These are phyloP conservation scores for Eupleurogrammus muticus DNA, from an alignment of 2,797 vertebrate genomes.

Conservation along the genomic window DNA sequence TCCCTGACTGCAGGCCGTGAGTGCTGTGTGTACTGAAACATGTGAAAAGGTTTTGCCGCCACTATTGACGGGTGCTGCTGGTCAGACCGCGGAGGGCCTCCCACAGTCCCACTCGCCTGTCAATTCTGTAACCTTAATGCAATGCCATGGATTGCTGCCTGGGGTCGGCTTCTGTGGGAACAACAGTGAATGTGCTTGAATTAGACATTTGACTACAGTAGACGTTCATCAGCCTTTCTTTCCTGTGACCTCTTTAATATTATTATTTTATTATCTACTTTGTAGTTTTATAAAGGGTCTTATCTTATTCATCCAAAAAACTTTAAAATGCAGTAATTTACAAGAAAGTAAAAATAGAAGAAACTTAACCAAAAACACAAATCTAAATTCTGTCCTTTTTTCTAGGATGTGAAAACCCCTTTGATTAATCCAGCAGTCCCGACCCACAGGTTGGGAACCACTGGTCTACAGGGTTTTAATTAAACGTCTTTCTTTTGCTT, in stretches of 20 bases:
- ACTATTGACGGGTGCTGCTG: constrained; percentile 67
- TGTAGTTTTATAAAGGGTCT: no score
- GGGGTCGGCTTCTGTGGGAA: constrained; percentile 56
- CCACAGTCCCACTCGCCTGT: constrained; percentile 59
- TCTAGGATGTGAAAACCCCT: no score
- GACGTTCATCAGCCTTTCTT: no score
- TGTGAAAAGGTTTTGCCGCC: constrained; percentile 63
- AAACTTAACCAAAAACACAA: no score
- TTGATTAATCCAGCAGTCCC: no score
- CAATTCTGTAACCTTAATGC: constrained; percentile 70
- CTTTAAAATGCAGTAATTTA: no score
- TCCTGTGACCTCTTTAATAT: no score
- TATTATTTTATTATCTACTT: no score
- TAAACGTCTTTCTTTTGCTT: neutral
- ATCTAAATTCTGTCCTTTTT: no score
- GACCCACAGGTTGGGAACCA: neutral
- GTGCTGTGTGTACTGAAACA: constrained; percentile 53
- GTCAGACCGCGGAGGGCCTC: constrained; percentile 59
- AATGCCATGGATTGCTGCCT: constrained; percentile 75
- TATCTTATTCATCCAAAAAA: no score
- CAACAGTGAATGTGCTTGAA: constrained; percentile 19
- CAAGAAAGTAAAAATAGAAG: no score
- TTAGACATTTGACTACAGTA: constrained; percentile 32
- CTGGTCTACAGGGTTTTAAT: neutral
- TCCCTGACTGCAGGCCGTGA: constrained; percentile 62